Base-by-base conservation (phyloP, 2,797 vertebrate species). In the Crax fasciolata region DNA sequence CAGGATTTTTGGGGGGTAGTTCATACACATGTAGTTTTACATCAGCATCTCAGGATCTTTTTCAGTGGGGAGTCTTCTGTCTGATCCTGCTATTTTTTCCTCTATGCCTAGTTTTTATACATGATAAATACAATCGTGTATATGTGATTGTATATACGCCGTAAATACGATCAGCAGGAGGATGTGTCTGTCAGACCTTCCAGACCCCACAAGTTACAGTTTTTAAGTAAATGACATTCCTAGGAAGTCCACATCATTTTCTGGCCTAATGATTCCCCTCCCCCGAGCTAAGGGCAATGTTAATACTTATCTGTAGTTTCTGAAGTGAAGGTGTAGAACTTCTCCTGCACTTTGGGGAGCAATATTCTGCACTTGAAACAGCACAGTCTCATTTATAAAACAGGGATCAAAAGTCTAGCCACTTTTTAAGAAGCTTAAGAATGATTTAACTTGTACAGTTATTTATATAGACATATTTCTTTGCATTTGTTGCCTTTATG, bases 321-420 rank as follows among this genome's bases (percentile, higher is more conserved):
- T 93, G 41, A 92, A 76, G 46, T 79, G 44, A 63, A 95, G 48
- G 41, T 54, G 7, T 84, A 78, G 73, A 81, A 68, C 52, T 57
- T 87, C 63, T 35, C 2, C 1, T 78, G 38, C 70, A 32, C 79
- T 84, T 83, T 85, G 32, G 87, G 51, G 91, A 87, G 44, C 43
- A 77, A 20, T 87, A 43, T 82, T 82, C 75, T 85, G 54, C 27
- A 59, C 58, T 91, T 77, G 48, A 81, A 92, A 79, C 39, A 57
- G 43, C 59, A 46, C 3, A 32, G 55, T 27, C 66, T 86, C 13
- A 21, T 77, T 93, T 91, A 48, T 89, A 67, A 86, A 90, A 82
- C 4, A 70, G 32, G 79, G 79, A 73, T 95, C 87, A 91, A 92
- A 91, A 52, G 73, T 94, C 92, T 86, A 79, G 79, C 85, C 30